Conservation (phyloP, 2,888 invertebrate genomes). For the Didymodactylos carnosus region DNA sequence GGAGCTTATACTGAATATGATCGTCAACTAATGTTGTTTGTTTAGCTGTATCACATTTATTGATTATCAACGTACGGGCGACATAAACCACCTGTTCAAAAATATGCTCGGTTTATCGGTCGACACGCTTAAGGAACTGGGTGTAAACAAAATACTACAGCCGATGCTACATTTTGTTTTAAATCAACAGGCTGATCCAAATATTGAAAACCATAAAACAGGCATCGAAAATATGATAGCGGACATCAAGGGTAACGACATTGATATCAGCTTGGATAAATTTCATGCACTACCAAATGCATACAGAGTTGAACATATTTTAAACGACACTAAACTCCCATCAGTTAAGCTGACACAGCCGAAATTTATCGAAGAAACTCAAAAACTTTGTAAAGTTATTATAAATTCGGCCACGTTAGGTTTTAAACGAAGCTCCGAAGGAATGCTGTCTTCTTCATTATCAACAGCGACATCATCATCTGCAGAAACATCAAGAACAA, state of each 20-base stretch:
- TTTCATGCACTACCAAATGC: not conserved
- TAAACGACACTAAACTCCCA: not conserved
- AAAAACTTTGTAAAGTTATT: not conserved
- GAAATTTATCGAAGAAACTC: not conserved
- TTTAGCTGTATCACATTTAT: not conserved
- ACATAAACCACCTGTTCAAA: not conserved
- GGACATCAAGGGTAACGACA: not conserved
- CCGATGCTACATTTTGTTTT: constrained; percentile 1
- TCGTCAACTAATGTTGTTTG: not conserved
- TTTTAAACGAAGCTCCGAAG: not conserved
- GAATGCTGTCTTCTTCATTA: no score
- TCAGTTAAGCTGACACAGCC: not conserved
- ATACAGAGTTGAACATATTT: not conserved
- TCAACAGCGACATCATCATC: no score
- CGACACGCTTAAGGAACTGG: not conserved
- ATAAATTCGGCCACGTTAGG: not conserved
- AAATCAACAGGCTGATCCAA: constrained; percentile 3
- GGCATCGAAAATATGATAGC: not conserved
- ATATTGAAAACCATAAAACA: not conserved
- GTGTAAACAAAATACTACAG: not conserved
- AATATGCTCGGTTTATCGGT: not conserved
- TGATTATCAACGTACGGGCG: not conserved
- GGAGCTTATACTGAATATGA: not conserved
- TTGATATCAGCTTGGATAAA: not conserved
- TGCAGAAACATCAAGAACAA: no score